Conservation (phyloP, 1,140 invertebrate genomes). For the Periplaneta americana region DNA sequence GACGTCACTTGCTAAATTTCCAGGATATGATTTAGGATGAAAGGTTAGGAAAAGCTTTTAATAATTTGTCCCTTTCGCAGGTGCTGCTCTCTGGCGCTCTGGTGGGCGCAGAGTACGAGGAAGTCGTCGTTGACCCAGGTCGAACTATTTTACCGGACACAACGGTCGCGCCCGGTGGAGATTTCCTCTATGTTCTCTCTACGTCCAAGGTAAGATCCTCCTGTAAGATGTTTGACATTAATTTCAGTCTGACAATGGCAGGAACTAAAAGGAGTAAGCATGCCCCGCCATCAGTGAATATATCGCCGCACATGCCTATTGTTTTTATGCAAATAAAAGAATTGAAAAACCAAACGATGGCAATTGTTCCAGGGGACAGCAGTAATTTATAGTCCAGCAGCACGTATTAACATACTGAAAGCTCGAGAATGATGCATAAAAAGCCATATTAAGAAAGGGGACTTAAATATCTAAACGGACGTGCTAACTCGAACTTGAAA, state of each 20-base stretch:
- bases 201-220: slow-evolving; percentile 48
- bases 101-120: slow-evolving; percentile 70
- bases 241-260: not conserved
- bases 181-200: slow-evolving; percentile 69
- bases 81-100: slow-evolving; percentile 55
- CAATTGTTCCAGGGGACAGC: not conserved
- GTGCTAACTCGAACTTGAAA: too few relatives aligned
- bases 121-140: slow-evolving; percentile 64
- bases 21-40: too few relatives aligned
- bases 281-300: not conserved
- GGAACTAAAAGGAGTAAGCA: not conserved
- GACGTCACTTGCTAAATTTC: too few relatives aligned
- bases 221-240: not conserved
- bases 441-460: too few relatives aligned
- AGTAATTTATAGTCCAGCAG: not conserved
- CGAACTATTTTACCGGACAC: slow-evolving; percentile 76
- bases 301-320: not conserved
- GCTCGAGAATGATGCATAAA: too few relatives aligned
- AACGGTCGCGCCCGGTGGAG: slow-evolving; percentile 66
- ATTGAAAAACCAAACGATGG: not conserved
- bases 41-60: too few relatives aligned
- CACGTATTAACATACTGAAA: too few relatives aligned
- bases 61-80: slow-evolving; percentile 30
- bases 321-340: not conserved
- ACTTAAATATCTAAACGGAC: too few relatives aligned